Evolutionary conservation across 2,113 vertebrate species (phyloP), one percentile per base, ranked within the genome.

Genomic region (Nycticorax nycticorax): DNA sequence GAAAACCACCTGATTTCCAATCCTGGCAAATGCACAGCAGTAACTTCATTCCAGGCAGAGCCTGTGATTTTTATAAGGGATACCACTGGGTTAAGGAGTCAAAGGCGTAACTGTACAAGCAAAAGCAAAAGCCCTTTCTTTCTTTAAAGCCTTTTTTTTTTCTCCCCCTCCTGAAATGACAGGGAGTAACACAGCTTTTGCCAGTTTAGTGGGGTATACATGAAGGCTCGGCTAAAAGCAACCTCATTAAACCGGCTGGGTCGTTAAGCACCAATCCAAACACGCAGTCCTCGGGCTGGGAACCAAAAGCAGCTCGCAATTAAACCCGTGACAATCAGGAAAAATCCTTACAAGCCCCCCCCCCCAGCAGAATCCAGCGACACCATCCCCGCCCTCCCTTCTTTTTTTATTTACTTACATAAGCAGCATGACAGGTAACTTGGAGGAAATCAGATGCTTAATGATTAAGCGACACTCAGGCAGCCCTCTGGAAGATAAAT

Each of bases 361-460:
- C 63, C 24, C 12, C 35, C 78, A 55, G 78, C 39, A 73, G 71
- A 85, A 79, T 83, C 30, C 82, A 79, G 62, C 41, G 53, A 56
- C 71, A 60, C 26, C 32, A 56, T 57, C 60, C 59, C 82, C 93
- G 68, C 80, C 48, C 64, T 53, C 41, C 27, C 4, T 8, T 35
- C 12, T 30, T 68, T 59, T 52, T 88, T 85, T 35, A 43, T 43
- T 86, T 52, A 96, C 90, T 95, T 94, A 96, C 94, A 50, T 89
- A 94, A 95, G 82, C 75, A 67, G 63, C 93, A 91, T 94, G 96
- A 64, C 97, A 95, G 97, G 39, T 87, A 97, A 95, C 96, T 88
- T 75, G 89, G 87, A 96, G 95, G 93, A 96, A 96, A 96, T 94
- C 93, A 93, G 96, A 94, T 87, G 94, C 57, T 96, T 84, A 89